phyloP scores from a whole-genome alignment of 1,140 invertebrate genomes.

The Orchesella cincta region DNA sequence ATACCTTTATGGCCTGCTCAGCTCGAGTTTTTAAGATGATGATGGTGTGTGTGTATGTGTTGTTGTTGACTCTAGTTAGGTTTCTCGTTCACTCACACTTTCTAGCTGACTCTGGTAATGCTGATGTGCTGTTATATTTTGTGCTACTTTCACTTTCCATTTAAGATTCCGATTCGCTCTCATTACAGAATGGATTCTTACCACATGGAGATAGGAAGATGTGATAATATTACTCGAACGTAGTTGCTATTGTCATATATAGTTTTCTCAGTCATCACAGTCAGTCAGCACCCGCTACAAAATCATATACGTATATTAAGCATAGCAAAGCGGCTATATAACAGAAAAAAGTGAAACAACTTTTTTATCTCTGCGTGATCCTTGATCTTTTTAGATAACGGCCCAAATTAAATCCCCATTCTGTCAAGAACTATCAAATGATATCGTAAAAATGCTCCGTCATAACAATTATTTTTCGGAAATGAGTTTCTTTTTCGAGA shows the following conservation, averaged over 20 bases:
- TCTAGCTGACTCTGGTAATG: no score
- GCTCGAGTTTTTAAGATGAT: neutral
- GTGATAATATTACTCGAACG: no score
- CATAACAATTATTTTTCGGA: neutral
- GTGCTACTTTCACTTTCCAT: no score
- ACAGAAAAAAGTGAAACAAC: neutral
- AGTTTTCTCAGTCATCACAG: no score
- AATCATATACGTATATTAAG: no score
- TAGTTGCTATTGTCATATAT: no score
- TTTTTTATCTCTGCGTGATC: neutral
- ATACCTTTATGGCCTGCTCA: neutral
- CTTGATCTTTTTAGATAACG: neutral
- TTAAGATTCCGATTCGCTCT: no score
- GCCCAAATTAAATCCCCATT: neutral
- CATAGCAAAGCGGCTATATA: no score
- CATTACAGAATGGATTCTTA: no score
- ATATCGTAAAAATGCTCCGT: slow-evolving; percentile 1
- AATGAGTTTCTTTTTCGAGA: neutral
- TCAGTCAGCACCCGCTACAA: no score
- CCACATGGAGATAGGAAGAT: no score
- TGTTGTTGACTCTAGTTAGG: neutral
- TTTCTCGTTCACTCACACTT: neutral
- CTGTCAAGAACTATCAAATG: neutral
- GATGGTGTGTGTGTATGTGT: neutral
- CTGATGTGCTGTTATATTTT: no score